Conservation (phyloP, 2,888 invertebrate species). For the Linhomoeus sp. region DNA sequence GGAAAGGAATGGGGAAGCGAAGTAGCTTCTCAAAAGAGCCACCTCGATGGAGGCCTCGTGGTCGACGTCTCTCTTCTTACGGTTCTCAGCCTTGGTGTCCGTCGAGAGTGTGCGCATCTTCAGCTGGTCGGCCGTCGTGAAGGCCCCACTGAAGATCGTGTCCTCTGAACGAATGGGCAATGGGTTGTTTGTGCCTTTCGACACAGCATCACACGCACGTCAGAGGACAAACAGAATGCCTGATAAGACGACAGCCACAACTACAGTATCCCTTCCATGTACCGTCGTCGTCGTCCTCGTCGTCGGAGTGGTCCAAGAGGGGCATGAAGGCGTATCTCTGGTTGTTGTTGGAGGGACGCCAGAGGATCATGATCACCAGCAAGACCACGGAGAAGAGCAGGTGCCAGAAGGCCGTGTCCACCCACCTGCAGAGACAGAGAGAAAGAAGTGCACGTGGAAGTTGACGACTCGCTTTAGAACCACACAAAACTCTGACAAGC, state of each 20-base stretch:
- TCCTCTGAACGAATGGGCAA: conserved; percentile 8
- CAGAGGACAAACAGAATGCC: too few species aligned
- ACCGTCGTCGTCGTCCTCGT: conserved; percentile 49
- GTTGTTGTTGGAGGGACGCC: conserved; percentile 87
- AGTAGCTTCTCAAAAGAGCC: too few species aligned
- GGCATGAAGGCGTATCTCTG: conserved; percentile 76
- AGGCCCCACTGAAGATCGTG: conserved; percentile 9
- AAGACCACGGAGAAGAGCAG: conserved; percentile 67
- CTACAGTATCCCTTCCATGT: too few species aligned
- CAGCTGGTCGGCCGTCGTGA: conserved; percentile 5
- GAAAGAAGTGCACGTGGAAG: too few species aligned
- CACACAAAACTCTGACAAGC: too few species aligned
- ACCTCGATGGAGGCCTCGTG: neutral
- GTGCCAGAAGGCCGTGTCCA: conserved; percentile 89
- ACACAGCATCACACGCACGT: too few species aligned
- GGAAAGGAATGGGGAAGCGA: too few species aligned
- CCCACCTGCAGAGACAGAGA: conserved; percentile 47
- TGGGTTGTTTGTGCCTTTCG: too few species aligned
- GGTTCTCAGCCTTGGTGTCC: conserved; percentile 2
- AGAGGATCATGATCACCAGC: conserved; percentile 74
- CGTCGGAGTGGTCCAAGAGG: conserved; percentile 55
- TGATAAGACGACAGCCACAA: too few species aligned
- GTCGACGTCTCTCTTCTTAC: conserved; percentile 3
- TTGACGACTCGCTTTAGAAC: too few species aligned
- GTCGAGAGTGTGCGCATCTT: neutral